Conservation (phyloP, 2,113 vertebrate species). For the Saguinus midas region DNA sequence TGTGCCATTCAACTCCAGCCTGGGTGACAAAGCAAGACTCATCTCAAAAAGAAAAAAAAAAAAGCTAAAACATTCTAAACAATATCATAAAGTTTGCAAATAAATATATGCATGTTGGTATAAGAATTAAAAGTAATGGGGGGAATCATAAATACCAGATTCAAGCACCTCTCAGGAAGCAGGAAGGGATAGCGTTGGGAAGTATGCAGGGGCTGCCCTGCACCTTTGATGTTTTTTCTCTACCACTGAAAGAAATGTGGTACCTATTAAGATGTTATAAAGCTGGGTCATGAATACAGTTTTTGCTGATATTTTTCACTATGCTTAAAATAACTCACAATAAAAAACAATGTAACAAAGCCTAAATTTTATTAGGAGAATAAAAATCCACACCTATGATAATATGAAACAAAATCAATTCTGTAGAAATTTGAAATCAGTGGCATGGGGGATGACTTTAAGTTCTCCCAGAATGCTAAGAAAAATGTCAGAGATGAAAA, state of each 20-base stretch:
- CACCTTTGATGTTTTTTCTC: neutral
- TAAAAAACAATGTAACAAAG: neutral
- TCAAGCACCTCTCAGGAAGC: neutral
- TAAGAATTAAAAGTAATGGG: neutral
- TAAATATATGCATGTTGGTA: neutral
- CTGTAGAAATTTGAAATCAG: neutral
- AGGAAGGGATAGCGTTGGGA: neutral
- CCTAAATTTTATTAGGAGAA: neutral
- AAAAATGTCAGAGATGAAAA: neutral
- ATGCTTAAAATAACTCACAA: neutral
- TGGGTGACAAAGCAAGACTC: too few species aligned
- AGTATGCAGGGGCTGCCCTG: too few species aligned
- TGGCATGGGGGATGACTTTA: neutral
- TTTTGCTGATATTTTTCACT: neutral
- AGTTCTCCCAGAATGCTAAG: neutral
- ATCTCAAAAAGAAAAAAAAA: neutral
- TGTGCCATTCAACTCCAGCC: too few species aligned
- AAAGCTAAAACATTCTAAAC: neutral
- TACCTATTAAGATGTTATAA: neutral
- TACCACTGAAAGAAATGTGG: neutral
- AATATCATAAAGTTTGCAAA: neutral
- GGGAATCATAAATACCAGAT: neutral
- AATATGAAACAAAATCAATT: neutral
- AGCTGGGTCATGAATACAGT: neutral
- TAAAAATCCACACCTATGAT: neutral